A percentile compares a stretch with the other conserved stretches of the same genome.
Conservation (phyloP, 2,113 vertebrate genomes). For the Melanostigma gelatinosum region DNA sequence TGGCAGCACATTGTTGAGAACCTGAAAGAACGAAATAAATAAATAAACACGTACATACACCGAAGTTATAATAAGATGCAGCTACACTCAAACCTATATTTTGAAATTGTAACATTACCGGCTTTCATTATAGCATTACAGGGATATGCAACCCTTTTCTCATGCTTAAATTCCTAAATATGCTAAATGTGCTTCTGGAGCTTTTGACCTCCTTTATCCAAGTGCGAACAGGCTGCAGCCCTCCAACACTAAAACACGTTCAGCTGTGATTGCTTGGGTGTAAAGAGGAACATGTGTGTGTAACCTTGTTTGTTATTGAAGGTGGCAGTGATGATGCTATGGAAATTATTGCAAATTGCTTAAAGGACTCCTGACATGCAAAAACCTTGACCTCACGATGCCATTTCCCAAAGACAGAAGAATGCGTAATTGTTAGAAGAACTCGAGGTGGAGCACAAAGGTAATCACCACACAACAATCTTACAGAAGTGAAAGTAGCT, state of each 20-base stretch:
- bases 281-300: constrained; percentile 60
- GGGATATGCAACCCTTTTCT: constrained; percentile 43
- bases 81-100: constrained; percentile 38
- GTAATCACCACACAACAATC: constrained; percentile 60
- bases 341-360: constrained; percentile 87
- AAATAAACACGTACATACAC: constrained; percentile 35
- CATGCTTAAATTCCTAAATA: constrained; percentile 19
- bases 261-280: constrained; percentile 46
- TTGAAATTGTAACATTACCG: constrained; percentile 36
- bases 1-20: constrained; percentile 76
- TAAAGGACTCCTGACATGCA: constrained; percentile 81
- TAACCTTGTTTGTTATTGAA: constrained; percentile 85
- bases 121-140: constrained; percentile 25
- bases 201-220: constrained; percentile 38
- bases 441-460: constrained; percentile 69
- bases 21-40: constrained; percentile 74
- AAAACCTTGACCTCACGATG: constrained; percentile 79
- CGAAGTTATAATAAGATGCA: constrained; percentile 60
- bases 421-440: constrained; percentile 71
- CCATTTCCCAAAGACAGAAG: constrained; percentile 70
- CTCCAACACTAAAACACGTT: constrained; percentile 35
- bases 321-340: constrained; percentile 80
- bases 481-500: constrained; percentile 57
- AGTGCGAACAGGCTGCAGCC: constrained; percentile 47
- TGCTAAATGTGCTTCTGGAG: constrained; percentile 25